Conservation (phyloP, 2,888 invertebrate species). For the Venusia cambrica region DNA sequence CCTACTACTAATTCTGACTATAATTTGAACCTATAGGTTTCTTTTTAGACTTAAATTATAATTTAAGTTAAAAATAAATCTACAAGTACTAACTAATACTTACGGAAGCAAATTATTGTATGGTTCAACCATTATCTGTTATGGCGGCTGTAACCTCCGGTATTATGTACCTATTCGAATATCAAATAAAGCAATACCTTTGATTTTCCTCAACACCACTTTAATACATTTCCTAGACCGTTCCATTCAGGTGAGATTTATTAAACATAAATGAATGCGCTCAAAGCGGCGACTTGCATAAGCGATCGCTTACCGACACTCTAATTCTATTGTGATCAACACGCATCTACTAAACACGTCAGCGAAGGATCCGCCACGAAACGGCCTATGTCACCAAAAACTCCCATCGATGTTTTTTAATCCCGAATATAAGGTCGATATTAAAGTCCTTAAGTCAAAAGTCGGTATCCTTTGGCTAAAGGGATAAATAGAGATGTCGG, state of each 20-base stretch:
- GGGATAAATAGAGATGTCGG: constrained; percentile 74
- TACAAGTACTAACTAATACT: no score
- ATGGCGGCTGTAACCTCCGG: no score
- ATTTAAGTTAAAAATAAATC: no score
- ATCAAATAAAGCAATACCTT: no score
- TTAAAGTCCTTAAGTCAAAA: constrained; percentile 27
- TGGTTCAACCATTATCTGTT: no score
- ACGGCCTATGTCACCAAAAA: constrained; percentile 31
- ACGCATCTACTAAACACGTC: constrained; percentile 63
- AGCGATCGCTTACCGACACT: constrained; percentile 67
- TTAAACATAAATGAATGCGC: constrained; percentile 58
- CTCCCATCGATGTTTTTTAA: constrained; percentile 12
- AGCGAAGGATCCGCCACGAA: constrained; percentile 29
- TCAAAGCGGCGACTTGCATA: constrained; percentile 61
- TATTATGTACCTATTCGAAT: no score
- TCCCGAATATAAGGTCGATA: constrained; percentile 23
- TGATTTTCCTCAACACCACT: constrained; percentile 10
- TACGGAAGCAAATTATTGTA: no score
- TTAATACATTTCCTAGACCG: constrained; percentile 31
- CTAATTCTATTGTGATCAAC: constrained; percentile 75
- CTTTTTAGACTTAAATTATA: no score
- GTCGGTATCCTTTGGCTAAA: constrained; percentile 66
- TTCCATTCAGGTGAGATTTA: constrained; percentile 60
- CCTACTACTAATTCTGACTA: no score
- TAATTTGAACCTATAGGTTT: no score